phyloP scores from a whole-genome alignment of 2,113 vertebrate species.

The Anthoscopus minutus region DNA sequence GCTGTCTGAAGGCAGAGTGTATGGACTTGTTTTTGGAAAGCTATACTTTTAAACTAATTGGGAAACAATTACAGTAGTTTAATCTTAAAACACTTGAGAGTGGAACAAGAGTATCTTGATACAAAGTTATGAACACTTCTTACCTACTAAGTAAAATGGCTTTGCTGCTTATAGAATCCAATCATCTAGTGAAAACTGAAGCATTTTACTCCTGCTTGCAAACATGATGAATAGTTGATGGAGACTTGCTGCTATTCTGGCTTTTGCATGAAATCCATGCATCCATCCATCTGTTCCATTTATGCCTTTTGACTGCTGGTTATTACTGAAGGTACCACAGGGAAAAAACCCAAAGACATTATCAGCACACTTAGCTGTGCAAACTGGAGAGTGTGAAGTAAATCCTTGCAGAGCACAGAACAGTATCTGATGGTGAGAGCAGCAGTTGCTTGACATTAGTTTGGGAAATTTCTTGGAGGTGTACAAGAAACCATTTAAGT shows the following conservation, averaged over 20 bases:
- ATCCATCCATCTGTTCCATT: not conserved
- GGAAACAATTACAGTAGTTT: not conserved
- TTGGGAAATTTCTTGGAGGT: not conserved
- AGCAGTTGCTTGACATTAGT: not conserved
- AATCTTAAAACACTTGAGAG: not conserved
- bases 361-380: not conserved
- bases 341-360: not conserved
- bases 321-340: not conserved
- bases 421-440: not conserved
- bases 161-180: not conserved
- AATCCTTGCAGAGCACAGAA: not conserved
- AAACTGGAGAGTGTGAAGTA: not conserved
- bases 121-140: not conserved
- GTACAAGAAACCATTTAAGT: not conserved
- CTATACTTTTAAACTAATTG: not conserved
- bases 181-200: not conserved
- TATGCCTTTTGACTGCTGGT: not conserved
- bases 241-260: fast-evolving
- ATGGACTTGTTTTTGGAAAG: not conserved
- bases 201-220: not conserved
- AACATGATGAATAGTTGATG: not conserved
- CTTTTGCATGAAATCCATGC: not conserved
- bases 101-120: not conserved
- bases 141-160: not conserved
- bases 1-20: not conserved